Evolutionary conservation across 2,888 invertebrate species (phyloP), one percentile per base, ranked within the genome.

Genomic region (Anaspis maculata): DNA sequence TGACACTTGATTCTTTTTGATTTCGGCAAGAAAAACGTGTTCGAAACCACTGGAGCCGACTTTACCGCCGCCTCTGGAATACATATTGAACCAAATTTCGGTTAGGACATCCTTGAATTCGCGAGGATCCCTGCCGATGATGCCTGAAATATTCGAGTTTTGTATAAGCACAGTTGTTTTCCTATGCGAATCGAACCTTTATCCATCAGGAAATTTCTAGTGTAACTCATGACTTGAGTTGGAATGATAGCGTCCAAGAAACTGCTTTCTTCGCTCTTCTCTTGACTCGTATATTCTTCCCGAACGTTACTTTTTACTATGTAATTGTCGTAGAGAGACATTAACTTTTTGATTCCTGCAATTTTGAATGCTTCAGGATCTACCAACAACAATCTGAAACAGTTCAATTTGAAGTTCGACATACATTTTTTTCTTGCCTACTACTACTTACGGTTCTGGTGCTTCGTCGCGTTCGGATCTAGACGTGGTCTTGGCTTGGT

Each of bases 41-140:
- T 95, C 94, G 57, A 94, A 94, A 1, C 90, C 94, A 22, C 85
- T 85, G 49, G 92, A 91, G 38, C 91, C 85, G 13, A 85, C 75
- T 56, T 76, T 76, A 15, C 86, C 83, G 52, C 75, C 73, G 15
- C 85, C 80, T 41, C 91, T 72, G 1, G 89, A 80, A 59, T 90
- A 95, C 47, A 87, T 72, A 16, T 79, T 79, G 56, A 87, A 87
- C 86, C 86, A 87, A 7, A 86, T 61, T 41, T 75, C 74, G 54
- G 81, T 77, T 6, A 87, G 60, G n/a, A 76, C 70, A 51, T 83
- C 81, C 41, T 77, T 74, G 57, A 85, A 85, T 21, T 79, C 79
- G 51, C 69, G 73, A 1, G 78, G 78, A 57, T 81, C 79, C 16
- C 73, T 71, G 1, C 74, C 65, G 2, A 82, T 72, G 44, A 73